Evolutionary conservation across 2,797 vertebrate species (phyloP).

Genomic region (Euthynnus affinis): DNA sequence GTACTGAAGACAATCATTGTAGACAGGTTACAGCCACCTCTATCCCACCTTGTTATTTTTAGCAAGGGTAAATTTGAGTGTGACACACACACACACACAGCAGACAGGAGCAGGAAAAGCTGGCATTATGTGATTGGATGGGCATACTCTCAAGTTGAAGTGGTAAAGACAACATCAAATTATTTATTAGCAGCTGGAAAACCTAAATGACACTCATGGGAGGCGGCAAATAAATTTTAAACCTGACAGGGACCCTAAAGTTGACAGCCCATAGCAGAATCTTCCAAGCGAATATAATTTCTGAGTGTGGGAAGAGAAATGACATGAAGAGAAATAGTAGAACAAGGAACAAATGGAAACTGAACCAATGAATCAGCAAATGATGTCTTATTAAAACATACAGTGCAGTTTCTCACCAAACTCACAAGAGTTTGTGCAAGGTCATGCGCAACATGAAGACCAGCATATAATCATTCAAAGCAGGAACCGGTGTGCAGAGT

Average conservation of each 20-base stretch:
- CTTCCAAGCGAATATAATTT: not conserved
- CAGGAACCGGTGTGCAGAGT: no score
- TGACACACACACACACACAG: slow-evolving; percentile 45
- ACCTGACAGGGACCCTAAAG: slow-evolving; percentile 43
- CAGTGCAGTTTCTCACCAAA: no score
- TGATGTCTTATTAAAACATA: slow-evolving; percentile 8
- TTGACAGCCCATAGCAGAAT: slow-evolving; percentile 31
- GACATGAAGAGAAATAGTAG: not conserved
- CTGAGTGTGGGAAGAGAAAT: not conserved
- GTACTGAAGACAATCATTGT: slow-evolving; percentile 57
- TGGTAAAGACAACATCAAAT: slow-evolving; percentile 73
- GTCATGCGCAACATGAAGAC: no score
- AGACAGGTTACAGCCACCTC: slow-evolving; percentile 73
- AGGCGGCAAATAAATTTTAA: slow-evolving; percentile 36
- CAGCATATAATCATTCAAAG: not conserved
- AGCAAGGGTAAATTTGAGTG: slow-evolving; percentile 70
- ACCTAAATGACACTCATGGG: slow-evolving; percentile 62
- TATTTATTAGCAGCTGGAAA: slow-evolving; percentile 73
- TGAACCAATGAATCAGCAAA: not conserved
- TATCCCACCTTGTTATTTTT: slow-evolving; percentile 76
- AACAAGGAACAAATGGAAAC: not conserved
- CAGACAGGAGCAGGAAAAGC: slow-evolving; percentile 56
- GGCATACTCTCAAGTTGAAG: slow-evolving; percentile 38
- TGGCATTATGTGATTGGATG: slow-evolving; percentile 60
- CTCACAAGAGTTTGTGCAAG: not conserved